Evolutionary conservation across 2,797 vertebrate genomes (phyloP).

Genomic region (Sebastes alutus): DNA sequence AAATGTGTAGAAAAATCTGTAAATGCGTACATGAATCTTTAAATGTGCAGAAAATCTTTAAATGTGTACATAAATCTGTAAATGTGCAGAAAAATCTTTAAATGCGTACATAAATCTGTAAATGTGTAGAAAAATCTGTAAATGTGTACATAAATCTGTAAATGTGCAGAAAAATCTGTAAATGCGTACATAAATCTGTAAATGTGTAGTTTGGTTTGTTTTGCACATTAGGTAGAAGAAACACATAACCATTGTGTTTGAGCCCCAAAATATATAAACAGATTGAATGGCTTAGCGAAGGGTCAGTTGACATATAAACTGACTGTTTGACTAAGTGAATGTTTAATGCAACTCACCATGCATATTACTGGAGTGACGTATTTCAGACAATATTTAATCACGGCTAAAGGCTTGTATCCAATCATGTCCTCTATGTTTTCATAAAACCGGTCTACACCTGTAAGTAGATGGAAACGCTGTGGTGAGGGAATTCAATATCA

Average conservation of each 20-base stretch:
- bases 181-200: too few species aligned
- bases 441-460: constrained; percentile 81
- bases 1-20: too few species aligned
- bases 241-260: neutral
- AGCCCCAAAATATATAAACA: neutral
- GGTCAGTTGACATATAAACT: neutral
- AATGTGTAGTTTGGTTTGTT: neutral
- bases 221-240: neutral
- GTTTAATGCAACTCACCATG: constrained; percentile 70
- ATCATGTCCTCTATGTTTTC: constrained; percentile 85
- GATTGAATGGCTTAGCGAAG: neutral
- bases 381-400: constrained; percentile 83
- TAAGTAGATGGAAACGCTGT: constrained; percentile 11
- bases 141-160: too few species aligned
- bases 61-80: too few species aligned
- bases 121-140: too few species aligned
- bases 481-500: neutral
- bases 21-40: too few species aligned
- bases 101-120: too few species aligned
- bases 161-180: too few species aligned
- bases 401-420: constrained; percentile 77
- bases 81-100: too few species aligned
- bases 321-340: neutral
- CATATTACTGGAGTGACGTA: constrained; percentile 82
- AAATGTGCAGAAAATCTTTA: too few species aligned